phyloP scores from a whole-genome alignment of 2,888 invertebrate genomes.

The Meloe dianella region DNA sequence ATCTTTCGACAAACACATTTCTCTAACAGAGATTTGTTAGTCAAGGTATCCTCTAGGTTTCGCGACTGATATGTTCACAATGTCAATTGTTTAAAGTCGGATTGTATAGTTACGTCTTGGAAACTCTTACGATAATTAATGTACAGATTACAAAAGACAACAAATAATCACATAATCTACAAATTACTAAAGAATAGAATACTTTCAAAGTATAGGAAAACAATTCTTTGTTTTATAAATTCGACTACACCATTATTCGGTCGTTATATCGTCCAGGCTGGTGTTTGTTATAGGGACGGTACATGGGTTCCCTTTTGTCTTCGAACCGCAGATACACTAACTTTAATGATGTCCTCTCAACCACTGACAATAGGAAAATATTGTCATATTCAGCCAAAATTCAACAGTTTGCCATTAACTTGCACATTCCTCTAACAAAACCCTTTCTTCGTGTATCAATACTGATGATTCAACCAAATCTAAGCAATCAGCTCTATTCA shows the following conservation, averaged over 20 bases:
- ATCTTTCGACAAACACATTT: conserved; percentile 56
- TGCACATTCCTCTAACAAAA: conserved; percentile 29
- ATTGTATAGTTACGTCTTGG: conserved; percentile 38
- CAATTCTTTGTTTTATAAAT: conserved; percentile 12
- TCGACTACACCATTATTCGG: conserved; percentile 26
- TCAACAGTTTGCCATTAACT: conserved; percentile 32
- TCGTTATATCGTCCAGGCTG: conserved; percentile 20
- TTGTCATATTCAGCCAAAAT: conserved; percentile 28
- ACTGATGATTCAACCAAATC: conserved; percentile 22
- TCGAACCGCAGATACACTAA: conserved; percentile 28
- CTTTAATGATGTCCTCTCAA: conserved; percentile 32
- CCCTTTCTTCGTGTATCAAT: conserved; percentile 25
- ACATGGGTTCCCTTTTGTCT: conserved; percentile 29
- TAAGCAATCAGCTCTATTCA: conserved; percentile 27
- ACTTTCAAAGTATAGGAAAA: not conserved
- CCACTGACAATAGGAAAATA: conserved; percentile 28
- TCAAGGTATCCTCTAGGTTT: conserved; percentile 44
- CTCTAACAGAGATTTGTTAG: conserved; percentile 45
- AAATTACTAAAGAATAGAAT: conserved; percentile 16
- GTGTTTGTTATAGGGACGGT: conserved; percentile 25
- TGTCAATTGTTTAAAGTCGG: conserved; percentile 48
- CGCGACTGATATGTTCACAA: conserved; percentile 51
- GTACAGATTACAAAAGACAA: conserved; percentile 34
- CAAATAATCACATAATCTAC: conserved; percentile 9
- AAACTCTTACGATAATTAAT: conserved; percentile 41